Evolutionary conservation across 1,140 invertebrate species (phyloP).

Genomic region (Platyura marginata): DNA sequence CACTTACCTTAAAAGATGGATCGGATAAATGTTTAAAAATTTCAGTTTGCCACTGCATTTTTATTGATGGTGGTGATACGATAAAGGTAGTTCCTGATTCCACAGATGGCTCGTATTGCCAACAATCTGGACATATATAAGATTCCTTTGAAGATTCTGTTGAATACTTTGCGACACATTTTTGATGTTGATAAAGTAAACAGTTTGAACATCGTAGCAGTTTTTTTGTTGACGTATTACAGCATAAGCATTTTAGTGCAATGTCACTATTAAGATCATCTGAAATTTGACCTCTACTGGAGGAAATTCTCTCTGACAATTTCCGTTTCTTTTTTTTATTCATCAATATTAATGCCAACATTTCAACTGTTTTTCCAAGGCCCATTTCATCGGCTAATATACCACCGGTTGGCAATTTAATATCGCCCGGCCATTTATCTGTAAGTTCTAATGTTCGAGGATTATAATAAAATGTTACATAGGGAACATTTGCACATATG

Average conservation of each 20-base stretch:
- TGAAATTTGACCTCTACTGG: neutral
- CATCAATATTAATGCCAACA: constrained; percentile 44
- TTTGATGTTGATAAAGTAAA: constrained; percentile 11
- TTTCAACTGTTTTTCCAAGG: constrained; percentile 64
- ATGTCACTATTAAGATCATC: no score
- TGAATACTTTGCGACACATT: constrained; percentile 8
- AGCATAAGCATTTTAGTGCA: constrained; percentile 12
- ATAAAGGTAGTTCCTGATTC: constrained; percentile 47
- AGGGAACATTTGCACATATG: constrained; percentile 1
- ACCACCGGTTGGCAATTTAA: constrained; percentile 35
- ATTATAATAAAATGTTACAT: constrained; percentile 24
- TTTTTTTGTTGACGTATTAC: neutral
- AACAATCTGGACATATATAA: constrained; percentile 18
- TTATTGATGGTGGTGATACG: constrained; percentile 47
- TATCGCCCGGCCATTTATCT: constrained; percentile 15
- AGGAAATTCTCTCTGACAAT: neutral
- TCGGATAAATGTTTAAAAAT: constrained; percentile 42
- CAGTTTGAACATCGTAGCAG: constrained; percentile 11
- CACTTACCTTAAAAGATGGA: constrained; percentile 23
- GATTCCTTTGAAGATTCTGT: neutral
- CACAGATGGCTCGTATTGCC: constrained; percentile 19
- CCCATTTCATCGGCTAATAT: constrained; percentile 77
- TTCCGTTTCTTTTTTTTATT: constrained; percentile 24
- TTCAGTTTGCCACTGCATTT: constrained; percentile 57
- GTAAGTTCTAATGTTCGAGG: constrained; percentile 26